These are phyloP conservation scores for Trogon surrucura DNA, from an alignment of 2,113 vertebrate species.

Conservation along the genomic window DNA sequence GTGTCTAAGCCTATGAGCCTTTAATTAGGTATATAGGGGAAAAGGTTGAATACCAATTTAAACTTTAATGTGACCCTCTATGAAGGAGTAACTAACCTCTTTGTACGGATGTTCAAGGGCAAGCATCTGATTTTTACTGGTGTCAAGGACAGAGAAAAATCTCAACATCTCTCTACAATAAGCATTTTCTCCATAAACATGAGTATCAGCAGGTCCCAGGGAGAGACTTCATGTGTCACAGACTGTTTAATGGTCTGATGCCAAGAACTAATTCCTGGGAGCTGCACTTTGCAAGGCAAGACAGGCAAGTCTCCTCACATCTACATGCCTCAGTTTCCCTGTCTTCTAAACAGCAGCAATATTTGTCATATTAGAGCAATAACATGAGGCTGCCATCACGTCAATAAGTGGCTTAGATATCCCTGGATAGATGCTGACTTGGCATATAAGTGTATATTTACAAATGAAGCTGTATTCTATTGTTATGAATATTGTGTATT, in stretches of 20 bases:
- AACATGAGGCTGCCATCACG: neutral
- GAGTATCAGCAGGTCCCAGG: neutral
- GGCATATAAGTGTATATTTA: slow-evolving; percentile 27
- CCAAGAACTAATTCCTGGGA: neutral
- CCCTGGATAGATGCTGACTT: slow-evolving; percentile 19
- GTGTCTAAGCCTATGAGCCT: neutral
- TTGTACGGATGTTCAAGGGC: neutral
- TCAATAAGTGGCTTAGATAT: slow-evolving; percentile 1
- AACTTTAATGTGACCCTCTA: neutral
- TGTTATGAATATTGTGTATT: slow-evolving; percentile 32
- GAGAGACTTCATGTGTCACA: neutral
- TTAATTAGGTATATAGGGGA: slow-evolving; percentile 22
- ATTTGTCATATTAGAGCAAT: neutral
- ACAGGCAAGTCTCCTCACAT: neutral
- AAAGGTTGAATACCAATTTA: slow-evolving; percentile 21
- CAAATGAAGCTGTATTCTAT: slow-evolving; percentile 33
- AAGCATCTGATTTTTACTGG: neutral
- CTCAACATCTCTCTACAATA: neutral
- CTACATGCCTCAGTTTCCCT: neutral
- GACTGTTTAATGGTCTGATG: neutral
- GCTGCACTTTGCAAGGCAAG: neutral
- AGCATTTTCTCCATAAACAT: neutral
- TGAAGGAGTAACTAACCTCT: neutral
- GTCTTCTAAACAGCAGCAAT: neutral
- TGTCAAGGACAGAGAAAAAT: slow-evolving; percentile 17